Evolutionary conservation across 2,888 invertebrate genomes (phyloP), one percentile per base, ranked within the genome.

Genomic region (Omphaloscelis lunosa): DNA sequence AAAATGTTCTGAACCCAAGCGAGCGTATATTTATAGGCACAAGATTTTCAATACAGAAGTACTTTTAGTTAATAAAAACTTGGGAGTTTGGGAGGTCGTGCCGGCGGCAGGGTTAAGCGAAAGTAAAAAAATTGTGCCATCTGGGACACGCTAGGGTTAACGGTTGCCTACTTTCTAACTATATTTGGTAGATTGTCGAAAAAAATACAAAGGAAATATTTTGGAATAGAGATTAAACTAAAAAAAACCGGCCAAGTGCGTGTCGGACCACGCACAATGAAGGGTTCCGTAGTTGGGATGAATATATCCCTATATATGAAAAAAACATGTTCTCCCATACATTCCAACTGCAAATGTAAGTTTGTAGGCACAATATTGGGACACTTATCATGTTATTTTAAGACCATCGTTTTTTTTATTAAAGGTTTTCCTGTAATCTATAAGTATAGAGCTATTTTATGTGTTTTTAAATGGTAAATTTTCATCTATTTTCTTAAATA

Each of bases 101-200:
- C 41, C n/a, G 63, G 41, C n/a, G 63, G 41, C n/a, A 53, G 41
- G 72, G 62, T 74, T 68, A 62, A 48, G 70, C 61, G 61, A 84
- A 84, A 80, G 75, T 67, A 74, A 85, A 77, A 71, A 77, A 15
- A 23, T 63, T 74, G 65, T 65, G 77, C 72, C 77, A 77, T 81
- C 72, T 74, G 82, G 82, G 77, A 77, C 65, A 65, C 58, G 56
- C 56, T 62, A 58, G 51, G 73, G 61, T 65, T 65, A n/a, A 48
- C 66, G 29, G 59, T 70, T 51, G 56, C 27, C 11, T 51, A 76
- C 56, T 70, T 70, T 76, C 23, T 29, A 70, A 70, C 48, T 61
- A 48, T 41, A 48, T 76, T 82, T 59, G 4, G 27, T 56, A 27
- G 34, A 20, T 29, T 39, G 11, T 29, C 48, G 45, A 65, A 58